Base-by-base conservation (phyloP, 1,140 invertebrate genomes). In the Meloidogyne hapla region DNA sequence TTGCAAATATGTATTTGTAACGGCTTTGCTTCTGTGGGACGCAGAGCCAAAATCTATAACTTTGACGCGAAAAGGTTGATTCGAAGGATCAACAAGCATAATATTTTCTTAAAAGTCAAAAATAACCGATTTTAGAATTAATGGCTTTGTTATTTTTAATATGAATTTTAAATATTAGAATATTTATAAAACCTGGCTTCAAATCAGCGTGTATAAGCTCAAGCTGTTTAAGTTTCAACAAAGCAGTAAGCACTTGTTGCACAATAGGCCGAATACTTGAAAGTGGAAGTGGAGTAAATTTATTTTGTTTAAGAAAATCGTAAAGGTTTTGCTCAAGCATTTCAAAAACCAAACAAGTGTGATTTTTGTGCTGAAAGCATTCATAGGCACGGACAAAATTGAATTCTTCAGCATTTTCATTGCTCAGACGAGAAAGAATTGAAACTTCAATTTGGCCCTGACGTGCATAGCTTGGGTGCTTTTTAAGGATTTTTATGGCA, bases 241-340 rank as follows among this genome's bases (percentile, higher is more conserved):
- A 91, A 79, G 97, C 96, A 18, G 96, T 98, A 81, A 99, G 90
- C 70, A 99, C 95, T 91, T 99, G 97, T 89, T 98, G 95, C 81
- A 98, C 91, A 85, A 99, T 98, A 61, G 96, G 97, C 88, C 96
- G 91, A 88, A 99, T 99, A 88, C 94, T 98, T 87, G 91, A 64
- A 48, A 99, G 91, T 61, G 96, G 96, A 83, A 99, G 89, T 10
- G 83, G 84, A 15, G 81, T 81, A 89, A 99, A 79, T 38, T 99
- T 99, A 89, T 99, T 99, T 89, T 98, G 95, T 88, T 99, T 99
- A 69, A 99, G 91, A 89, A 98, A 99, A 90, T 99, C 97, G 89
- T 99, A 99, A 72, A 99, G 91, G 90, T 99, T 99, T 90, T 99
- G 96, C 88, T 99, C 96, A 79, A 99, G 91, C 95, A 99, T 98